Evolutionary conservation across 2,113 vertebrate species (phyloP).

Genomic region (Poeciliopsis prolifica): DNA sequence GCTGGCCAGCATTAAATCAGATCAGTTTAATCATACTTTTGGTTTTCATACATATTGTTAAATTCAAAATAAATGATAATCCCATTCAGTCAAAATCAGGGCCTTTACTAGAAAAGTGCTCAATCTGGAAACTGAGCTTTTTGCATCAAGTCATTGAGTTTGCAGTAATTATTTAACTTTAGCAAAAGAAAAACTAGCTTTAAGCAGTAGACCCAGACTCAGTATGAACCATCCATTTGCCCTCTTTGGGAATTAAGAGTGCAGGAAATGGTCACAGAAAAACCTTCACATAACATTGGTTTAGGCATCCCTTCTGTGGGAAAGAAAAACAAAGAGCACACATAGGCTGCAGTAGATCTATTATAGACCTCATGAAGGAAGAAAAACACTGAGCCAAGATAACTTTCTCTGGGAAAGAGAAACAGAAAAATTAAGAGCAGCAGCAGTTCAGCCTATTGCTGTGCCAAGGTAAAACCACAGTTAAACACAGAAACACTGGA

Average conservation of each 20-base stretch:
- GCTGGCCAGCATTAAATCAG: constrained; percentile 45
- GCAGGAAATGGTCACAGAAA: background rate
- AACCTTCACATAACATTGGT: background rate
- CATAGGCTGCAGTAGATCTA: too few relatives aligned
- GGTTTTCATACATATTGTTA: too few relatives aligned
- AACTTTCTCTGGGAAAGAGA: background rate
- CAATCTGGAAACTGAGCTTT: too few relatives aligned
- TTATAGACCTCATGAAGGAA: background rate
- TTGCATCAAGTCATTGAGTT: background rate
- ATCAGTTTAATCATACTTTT: background rate
- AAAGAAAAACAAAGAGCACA: background rate
- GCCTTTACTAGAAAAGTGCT: too few relatives aligned
- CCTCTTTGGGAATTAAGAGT: too few relatives aligned
- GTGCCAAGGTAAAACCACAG: background rate
- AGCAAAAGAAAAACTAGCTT: background rate
- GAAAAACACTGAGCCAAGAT: background rate
- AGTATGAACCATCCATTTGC: too few relatives aligned
- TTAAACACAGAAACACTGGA: background rate
- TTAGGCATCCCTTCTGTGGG: background rate
- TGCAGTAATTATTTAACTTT: background rate
- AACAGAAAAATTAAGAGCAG: background rate
- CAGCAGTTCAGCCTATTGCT: background rate
- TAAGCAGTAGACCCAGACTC: too few relatives aligned
- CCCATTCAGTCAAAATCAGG: too few relatives aligned
- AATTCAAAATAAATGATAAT: too few relatives aligned